Evolutionary conservation across 2,797 vertebrate species (phyloP).

Genomic region (Momotus momota): DNA sequence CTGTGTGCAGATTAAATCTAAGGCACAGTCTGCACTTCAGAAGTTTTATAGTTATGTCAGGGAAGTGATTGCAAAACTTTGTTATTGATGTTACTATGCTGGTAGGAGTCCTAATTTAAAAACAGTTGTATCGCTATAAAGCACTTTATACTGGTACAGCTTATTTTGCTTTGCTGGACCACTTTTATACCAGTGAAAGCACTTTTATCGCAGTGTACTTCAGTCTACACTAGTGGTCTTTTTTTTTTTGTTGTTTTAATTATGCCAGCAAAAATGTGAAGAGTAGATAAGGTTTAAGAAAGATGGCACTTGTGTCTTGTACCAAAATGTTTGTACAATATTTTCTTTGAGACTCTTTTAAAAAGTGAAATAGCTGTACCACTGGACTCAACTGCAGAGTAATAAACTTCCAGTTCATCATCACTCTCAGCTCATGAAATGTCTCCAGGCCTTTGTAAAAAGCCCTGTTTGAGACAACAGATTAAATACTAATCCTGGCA

Average conservation of each 20-base stretch:
- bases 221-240: not conserved
- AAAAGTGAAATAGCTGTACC: conserved; percentile 53
- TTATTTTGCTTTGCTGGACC: conserved; percentile 24
- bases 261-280: not conserved
- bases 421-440: conserved; percentile 54
- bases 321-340: not conserved
- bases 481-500: conserved; percentile 48
- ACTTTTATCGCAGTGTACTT: not conserved
- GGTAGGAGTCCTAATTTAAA: not conserved
- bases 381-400: conserved; percentile 32
- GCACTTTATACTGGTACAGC: conserved; percentile 39
- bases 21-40: not conserved
- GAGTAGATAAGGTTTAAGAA: not conserved
- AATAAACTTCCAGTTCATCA: conserved; percentile 44
- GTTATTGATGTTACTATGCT: not conserved
- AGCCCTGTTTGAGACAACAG: conserved; percentile 34
- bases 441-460: conserved; percentile 47
- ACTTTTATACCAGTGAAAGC: not conserved
- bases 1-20: not conserved
- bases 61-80: not conserved
- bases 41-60: not conserved
- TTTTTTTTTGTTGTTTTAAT: not conserved
- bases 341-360: conserved; percentile 65
- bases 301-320: not conserved
- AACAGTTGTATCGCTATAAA: conserved; percentile 36